Conservation (phyloP, 2,888 invertebrate genomes). For the Allophyes oxyacanthae region DNA sequence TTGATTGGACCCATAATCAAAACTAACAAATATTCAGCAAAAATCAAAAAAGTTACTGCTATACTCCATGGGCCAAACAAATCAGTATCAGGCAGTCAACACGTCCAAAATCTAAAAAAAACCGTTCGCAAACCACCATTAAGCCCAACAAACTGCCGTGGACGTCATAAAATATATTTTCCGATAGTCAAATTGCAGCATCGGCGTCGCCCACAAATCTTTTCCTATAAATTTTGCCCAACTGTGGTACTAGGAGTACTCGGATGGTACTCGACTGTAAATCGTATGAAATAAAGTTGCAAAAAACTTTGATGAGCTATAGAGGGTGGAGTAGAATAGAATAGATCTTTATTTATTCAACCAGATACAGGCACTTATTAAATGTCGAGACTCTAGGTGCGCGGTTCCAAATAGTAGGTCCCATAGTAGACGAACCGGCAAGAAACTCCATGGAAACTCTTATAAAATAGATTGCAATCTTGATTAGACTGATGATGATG, state of each 20-base stretch:
- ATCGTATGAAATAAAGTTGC: not conserved
- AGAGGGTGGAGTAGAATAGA: too few relatives aligned
- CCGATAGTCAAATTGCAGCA: conserved; percentile 86
- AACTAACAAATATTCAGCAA: not conserved
- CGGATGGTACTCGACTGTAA: conserved; percentile 59
- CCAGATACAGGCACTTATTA: too few relatives aligned
- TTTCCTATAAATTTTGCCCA: conserved; percentile 82
- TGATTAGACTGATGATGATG: too few relatives aligned
- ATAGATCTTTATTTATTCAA: too few relatives aligned
- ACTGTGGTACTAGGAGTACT: conserved; percentile 63
- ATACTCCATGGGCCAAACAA: conserved; percentile 49
- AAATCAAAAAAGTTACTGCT: conserved; percentile 15
- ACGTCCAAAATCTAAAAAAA: conserved; percentile 61
- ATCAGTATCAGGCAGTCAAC: conserved; percentile 64
- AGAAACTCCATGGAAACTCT: too few relatives aligned
- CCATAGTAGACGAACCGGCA: too few relatives aligned
- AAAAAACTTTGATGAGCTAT: too few relatives aligned
- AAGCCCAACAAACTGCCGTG: conserved; percentile 78
- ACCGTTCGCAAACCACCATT: conserved; percentile 69
- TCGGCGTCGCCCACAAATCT: conserved; percentile 82
- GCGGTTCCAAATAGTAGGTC: too few relatives aligned
- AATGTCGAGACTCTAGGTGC: too few relatives aligned
- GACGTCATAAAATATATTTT: conserved; percentile 86
- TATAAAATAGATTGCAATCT: too few relatives aligned
- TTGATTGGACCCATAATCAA: too few relatives aligned